Evolutionary conservation across 1,140 invertebrate genomes (phyloP), one percentile per base, ranked within the genome.

Genomic region (Venturia canescens): DNA sequence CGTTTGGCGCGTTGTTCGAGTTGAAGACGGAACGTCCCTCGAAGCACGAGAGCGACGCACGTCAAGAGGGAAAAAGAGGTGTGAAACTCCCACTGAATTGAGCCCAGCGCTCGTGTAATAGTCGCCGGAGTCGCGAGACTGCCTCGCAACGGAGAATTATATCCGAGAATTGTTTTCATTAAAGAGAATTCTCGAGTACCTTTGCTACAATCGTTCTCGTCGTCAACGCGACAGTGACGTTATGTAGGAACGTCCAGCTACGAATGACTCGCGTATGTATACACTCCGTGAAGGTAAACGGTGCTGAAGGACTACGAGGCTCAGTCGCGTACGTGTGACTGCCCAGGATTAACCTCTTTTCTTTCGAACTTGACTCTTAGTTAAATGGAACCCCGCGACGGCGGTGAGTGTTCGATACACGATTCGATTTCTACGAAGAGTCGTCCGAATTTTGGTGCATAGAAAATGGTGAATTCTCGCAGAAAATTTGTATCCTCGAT

Each of bases 141-240:
- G 21, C 79, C 81, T 84, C 79, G 80, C 82, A 81, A 81, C 80
- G 83, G 83, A 78, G 83, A 86, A 87, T 86, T 87, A 87, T 87
- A 87, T 87, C 87, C 85, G 84, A 83, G 82, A 86, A 87, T 87
- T 87, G 87, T 87, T 87, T 87, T 87, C 87, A 87, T 87, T 87
- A 87, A 86, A 87, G 70, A 72, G 38, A 18, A 29, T 31, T 67
- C 63, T 70, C 31, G 15, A 38, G 21, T 26, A 44, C 26, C 15
- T 27, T 27, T 27, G 63, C 26, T 23, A 67, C 63, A 67, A 67
- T 67, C 63, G 63, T 67, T 27, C 15, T 67, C 23, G 57, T 60
- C 57, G 57, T 60, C n/a, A 18, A 21, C 4, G 57, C 11, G 63
- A 67, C 29, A 18, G 38, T 11, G 38, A 34, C 67, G 18, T 31